A percentile compares a stretch with the other conserved stretches of the same genome.
Conservation (phyloP, 2,797 vertebrate species). For the Scyliorhinus canicula region DNA sequence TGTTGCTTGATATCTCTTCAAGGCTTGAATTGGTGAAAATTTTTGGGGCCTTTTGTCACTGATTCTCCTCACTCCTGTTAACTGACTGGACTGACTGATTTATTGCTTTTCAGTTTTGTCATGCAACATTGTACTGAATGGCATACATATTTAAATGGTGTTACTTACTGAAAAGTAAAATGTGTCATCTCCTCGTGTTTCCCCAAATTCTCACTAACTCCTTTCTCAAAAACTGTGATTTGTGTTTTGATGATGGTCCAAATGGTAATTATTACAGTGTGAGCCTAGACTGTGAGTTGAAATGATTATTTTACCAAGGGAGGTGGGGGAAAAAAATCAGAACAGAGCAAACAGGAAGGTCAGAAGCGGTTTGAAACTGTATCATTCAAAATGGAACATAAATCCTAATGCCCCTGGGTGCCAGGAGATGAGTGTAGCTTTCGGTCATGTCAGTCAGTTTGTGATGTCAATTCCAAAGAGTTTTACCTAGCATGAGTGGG, state of each 20-base stretch:
- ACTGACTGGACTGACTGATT: too few species aligned
- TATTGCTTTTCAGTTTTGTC: not conserved
- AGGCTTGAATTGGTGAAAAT: not conserved
- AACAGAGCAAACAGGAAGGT: not conserved
- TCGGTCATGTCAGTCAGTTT: not conserved
- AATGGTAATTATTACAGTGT: not conserved
- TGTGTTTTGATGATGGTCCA: not conserved
- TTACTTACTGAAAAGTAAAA: not conserved
- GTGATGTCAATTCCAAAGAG: not conserved
- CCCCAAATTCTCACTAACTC: not conserved
- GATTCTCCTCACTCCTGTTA: not conserved
- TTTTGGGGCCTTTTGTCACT: not conserved
- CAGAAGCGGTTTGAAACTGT: not conserved
- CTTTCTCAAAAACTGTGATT: not conserved
- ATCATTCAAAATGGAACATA: not conserved
- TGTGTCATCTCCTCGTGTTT: not conserved
- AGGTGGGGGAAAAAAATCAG: not conserved
- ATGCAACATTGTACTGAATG: not conserved
- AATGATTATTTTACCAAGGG: not conserved
- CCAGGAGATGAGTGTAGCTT: not conserved
- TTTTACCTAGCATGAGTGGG: not conserved
- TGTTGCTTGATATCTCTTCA: not conserved
- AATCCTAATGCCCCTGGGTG: not conserved
- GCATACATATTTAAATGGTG: not conserved
- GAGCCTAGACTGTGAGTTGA: not conserved